These are phyloP conservation scores for Arrhamphus sclerolepis DNA, from an alignment of 2,797 vertebrate genomes.

Conservation along the genomic window DNA sequence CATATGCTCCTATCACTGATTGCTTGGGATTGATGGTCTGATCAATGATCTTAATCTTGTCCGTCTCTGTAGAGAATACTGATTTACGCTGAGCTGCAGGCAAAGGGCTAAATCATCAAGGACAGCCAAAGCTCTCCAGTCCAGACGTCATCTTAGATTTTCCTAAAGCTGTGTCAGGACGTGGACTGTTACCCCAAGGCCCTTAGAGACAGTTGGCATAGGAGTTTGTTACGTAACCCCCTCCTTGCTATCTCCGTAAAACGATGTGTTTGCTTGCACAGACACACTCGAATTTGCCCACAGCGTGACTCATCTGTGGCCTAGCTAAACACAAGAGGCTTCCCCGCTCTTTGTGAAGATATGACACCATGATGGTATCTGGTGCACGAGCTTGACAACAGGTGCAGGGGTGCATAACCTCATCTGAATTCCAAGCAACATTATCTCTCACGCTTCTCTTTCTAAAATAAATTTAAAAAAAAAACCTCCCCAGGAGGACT, in stretches of 20 bases:
- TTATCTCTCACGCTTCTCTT: slow-evolving; percentile 15
- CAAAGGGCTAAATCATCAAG: slow-evolving; percentile 35
- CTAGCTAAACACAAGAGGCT: slow-evolving; percentile 32
- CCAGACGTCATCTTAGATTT: slow-evolving; percentile 15
- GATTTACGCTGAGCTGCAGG: slow-evolving; percentile 26
- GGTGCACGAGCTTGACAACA: slow-evolving; percentile 60
- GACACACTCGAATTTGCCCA: slow-evolving; percentile 13
- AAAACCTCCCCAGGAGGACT: not conserved
- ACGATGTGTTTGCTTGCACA: slow-evolving; percentile 20
- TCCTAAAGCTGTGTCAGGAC: slow-evolving; percentile 28
- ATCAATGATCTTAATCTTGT: slow-evolving; percentile 60
- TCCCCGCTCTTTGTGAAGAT: slow-evolving; percentile 26
- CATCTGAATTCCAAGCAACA: slow-evolving; percentile 32
- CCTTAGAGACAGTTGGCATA: slow-evolving; percentile 6
- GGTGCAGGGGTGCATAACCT: slow-evolving; percentile 46
- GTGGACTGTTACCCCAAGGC: slow-evolving; percentile 18
- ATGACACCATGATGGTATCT: slow-evolving; percentile 31
- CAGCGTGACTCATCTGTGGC: slow-evolving; percentile 58
- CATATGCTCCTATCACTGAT: slow-evolving; percentile 29
- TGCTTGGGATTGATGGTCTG: slow-evolving; percentile 53
- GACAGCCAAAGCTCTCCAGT: slow-evolving; percentile 23
- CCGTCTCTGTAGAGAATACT: slow-evolving; percentile 27
- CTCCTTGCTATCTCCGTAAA: slow-evolving; percentile 12
- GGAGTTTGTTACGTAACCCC: slow-evolving; percentile 24
- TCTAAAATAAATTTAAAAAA: slow-evolving; percentile 20